Evolutionary conservation across 2,797 vertebrate genomes (phyloP), one percentile per base, ranked within the genome.

Genomic region (Chloroceryle inda): DNA sequence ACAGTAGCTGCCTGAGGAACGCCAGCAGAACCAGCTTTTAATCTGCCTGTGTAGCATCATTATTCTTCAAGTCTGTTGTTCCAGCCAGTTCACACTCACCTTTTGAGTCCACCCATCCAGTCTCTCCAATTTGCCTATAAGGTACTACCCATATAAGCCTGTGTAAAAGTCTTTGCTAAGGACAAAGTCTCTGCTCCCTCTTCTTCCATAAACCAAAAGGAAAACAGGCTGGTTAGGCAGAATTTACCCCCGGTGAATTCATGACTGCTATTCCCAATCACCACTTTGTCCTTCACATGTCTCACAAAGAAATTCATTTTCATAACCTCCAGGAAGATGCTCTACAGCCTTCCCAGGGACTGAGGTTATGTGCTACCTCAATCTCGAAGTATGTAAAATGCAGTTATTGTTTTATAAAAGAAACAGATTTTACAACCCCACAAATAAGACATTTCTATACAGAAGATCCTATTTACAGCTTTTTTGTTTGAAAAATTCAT

Each of bases 381-480:
- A 5, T 24, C 50, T 44, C 50, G n/a, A 33, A 71, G 26, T n/a
- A 71, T 21, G 5, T 27, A 63, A 50, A 13, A 71, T 37, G 73
- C 3, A 47, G 72, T 58, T 79, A 67, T 55, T 71, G 7, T 78
- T 86, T 90, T 69, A 92, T 73, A 81, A 78, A 94, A 76, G 31
- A 49, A 53, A 72, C 2, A 68, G 23, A 68, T 75, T 89, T 91
- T 92, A 45, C 16, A 61, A 4, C 10, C 16, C 20, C 26, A 20
- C 4, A 15, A 27, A 42, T 6, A 81, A n/a, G 24, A 56, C 5
- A 45, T 49, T 92, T 92, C 72, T 58, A 72, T 64, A 80, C 10
- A 89, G 23, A 94, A 85, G 29, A 67, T 78, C 6, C 23, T 35
- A 15, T 75, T 72, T 40, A 64, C 18, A 89, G 33, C 22, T 55